Base-by-base conservation (phyloP, 2,888 invertebrate species). In the Drosophila ezoana region DNA sequence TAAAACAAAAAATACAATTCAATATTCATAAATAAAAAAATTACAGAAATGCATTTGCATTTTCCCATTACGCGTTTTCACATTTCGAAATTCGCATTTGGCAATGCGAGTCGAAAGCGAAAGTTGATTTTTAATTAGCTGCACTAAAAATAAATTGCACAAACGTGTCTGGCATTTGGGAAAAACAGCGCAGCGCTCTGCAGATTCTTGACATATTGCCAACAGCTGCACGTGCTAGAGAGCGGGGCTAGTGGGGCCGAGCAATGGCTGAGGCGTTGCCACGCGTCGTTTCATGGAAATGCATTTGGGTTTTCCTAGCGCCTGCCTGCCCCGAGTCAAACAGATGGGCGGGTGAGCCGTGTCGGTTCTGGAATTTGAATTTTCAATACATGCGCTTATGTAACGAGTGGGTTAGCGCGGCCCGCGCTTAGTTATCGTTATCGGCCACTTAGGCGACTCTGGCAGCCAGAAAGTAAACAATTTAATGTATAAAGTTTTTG, bases 131-230 rank as follows among this genome's bases (percentile, higher is more conserved):
- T 84, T 87, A 85, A 85, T 85, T 87, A 85, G 81, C 71, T 65
- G 53, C 38, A 60, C 80, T 72, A 84, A 76, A 84, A 81, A 87
- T 84, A 71, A 59, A 57, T 49, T 32, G 47, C 58, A 54, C 38
- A 78, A 66, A 64, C 68, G 61, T 54, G 69, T 51, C 53, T 58
- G 70, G 59, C 72, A 69, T 64, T 67, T 71, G 56, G 65, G 51
- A 48, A 35, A 32, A 23, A 52, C 53, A 45, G 48, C 45, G 79
- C 75, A 60, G 48, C 70, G 38, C 57, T 23, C 16, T 47, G 63
- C 68, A 60, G 74, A 88, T 88, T 88, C 87, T 85, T 89, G 89
- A 88, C 79, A 83, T 76, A 81, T 89, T 88, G 89, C 89, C 87
- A 88, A 85, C 89, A 88, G 87, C 87, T 88, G 87, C 74, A 76